Base-by-base conservation (phyloP, 2,113 vertebrate species). In the Epinephelus lanceolatus region DNA sequence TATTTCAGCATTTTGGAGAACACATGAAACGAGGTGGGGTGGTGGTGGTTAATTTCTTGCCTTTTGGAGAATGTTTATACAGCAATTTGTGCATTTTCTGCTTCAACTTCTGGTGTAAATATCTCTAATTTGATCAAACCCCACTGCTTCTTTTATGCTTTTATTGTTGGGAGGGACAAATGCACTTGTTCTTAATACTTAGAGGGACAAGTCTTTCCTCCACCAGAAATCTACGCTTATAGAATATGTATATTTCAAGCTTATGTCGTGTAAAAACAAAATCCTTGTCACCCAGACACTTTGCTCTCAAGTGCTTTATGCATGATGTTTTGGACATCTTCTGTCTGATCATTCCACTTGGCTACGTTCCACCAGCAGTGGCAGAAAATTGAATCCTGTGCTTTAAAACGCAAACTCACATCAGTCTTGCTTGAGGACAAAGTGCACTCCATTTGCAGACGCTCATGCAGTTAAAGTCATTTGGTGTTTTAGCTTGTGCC, bases 251-350 rank as follows among this genome's bases (percentile, higher is more conserved):
- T 65, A 51, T 62, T 56, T 63, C 1, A 40, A 56, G 4, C 6
- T 15, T 45, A 45, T 45, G 42, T 3, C 42, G 12, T 14, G 55
- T 21, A n/a, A 2, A 6, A 19, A 14, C 6, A 56, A 52, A 37
- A 49, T 42, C 30, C 45, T 49, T 23, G 68, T 40, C 33, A 53
- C 2, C 2, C 6, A 55, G n/a, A 65, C 56, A 23, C 37, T 78
- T 80, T 70, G 2, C 73, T 79, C 56, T 70, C 37, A 30, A 49
- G 6, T 12, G 57, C 60, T 80, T 84, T 27, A 77, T 0, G 62
- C 71, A 55, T 77, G 57, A 56, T 72, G 80, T 81, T 81, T 47
- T 67, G 13, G 27, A 65, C 30, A 76, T 75, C 40, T 69, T 13
- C 0, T 71, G 79, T 68, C 13, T 25, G 37, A 74, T 91, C 40